Evolutionary conservation across 2,888 invertebrate species (phyloP), one percentile per base, ranked within the genome.

Genomic region (Aleiodes leptofemur): DNA sequence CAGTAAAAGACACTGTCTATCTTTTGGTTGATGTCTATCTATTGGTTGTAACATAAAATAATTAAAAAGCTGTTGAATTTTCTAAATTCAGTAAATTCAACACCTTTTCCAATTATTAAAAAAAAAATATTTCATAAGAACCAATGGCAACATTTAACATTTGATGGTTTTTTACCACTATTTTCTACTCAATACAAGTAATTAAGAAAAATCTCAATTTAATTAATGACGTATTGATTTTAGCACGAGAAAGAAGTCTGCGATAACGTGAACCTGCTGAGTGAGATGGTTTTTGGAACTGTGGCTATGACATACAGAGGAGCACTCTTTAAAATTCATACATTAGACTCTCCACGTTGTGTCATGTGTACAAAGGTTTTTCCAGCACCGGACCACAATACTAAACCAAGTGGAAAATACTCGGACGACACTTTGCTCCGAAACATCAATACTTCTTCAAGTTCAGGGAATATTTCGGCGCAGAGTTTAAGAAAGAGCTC

Each of bases 261-360:
- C 48, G 86, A 88, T 64, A 97, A 97, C 87, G 93, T 94, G 75
- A 93, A 92, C 80, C 91, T 94, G 79, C 91, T 97, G 86, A 95
- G 96, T 82, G 97, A 97, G 91, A 96, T 97, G 96, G 94, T 97
- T 83, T 97, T 97, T 89, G 97, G 97, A 7, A 94, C 96, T 1
- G 95, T 96, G 69, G 96, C 96, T 1, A 95, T 97, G 95, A 95
- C 96, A 81, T 96, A 94, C 90, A 93, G 94, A 85, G 96, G 96
- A 72, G 94, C 96, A 51, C 94, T 96, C n/a, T 92, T 96, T 79
- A 97, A 97, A 91, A 95, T 92, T 4, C 92, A 92, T 82, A 90
- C 90, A 83, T 83, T 92, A 78, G 89, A 90, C 31, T 87, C 90
- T 1, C 91, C 92, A 3, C 84, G 89, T 0, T 87, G 91, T 68